Base-by-base conservation (phyloP, 2,113 vertebrate genomes). In the Otocyon megalotis region DNA sequence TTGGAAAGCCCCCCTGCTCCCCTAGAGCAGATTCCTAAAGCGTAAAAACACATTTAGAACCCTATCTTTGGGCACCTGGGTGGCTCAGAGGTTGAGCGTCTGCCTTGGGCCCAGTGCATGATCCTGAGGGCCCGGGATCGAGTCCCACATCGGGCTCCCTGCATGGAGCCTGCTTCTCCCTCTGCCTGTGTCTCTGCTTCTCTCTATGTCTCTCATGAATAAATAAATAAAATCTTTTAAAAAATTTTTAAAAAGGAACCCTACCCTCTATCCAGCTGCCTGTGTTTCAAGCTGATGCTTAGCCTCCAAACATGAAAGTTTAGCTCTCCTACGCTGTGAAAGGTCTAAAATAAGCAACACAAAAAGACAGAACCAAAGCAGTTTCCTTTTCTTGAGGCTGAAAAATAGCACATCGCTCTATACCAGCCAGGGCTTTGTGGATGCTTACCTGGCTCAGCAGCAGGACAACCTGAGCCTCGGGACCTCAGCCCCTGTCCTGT, bases 381-480 rank as follows among this genome's bases (percentile, higher is more conserved):
- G 24, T 79, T 69, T 76, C 58, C 32, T 87, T 81, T 88, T 26
- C 28, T 83, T 48, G 3, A 65, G 11, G 20, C 16, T 62, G 3
- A 81, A 71, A 58, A 65, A 19, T 2, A 88, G 43, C 71, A 72
- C 56, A 43, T 19, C 28, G 7, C 30, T 63, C 69, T 67, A 10
- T 6, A 8, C 14, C 2, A 14, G 15, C 53, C 26, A 3, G 15
- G 19, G 32, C 15, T 56, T 54, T 63, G 0, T 35, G 28, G 15
- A 24, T 19, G 2, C 13, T 43, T 43, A 43, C 5, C 43, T 43
- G 43, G 43, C 43, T 43, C 1, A 0, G 13, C 4, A 10, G 30
- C 20, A 79, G 22, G 0, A 63, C 16, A 20, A 69, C 0, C 5
- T 1, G 6, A 89, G 43, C 4, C 11, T 0, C 10, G 15, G 0